Conservation (phyloP, 2,888 invertebrate genomes). For the Dyspetes luteomarginatus region DNA sequence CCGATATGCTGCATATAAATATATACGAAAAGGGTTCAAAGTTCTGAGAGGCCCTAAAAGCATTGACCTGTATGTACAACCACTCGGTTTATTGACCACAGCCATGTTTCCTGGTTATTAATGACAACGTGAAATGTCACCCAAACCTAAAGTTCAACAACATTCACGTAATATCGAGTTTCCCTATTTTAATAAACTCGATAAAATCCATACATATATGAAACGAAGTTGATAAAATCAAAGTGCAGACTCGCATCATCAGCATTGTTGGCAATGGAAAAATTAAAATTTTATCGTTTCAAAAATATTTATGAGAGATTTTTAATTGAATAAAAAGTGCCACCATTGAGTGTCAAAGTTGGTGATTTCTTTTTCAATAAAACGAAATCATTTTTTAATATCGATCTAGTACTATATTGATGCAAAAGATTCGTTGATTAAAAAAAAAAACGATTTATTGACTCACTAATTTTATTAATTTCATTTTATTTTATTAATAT, state of each 20-base stretch:
- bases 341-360: too few species aligned
- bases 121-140: constrained; percentile 50
- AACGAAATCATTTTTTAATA: too few species aligned
- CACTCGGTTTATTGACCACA: constrained; percentile 39
- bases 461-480: too few species aligned
- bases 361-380: neutral
- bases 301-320: too few species aligned
- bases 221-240: neutral
- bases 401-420: too few species aligned
- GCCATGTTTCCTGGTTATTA: constrained; percentile 51
- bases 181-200: constrained; percentile 12
- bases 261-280: too few species aligned
- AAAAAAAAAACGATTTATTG: too few species aligned
- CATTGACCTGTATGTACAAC: constrained; percentile 32
- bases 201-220: neutral
- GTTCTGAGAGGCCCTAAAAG: constrained; percentile 44
- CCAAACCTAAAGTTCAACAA: constrained; percentile 30
- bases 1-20: constrained; percentile 16
- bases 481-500: too few species aligned
- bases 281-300: too few species aligned
- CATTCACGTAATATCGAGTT: constrained; percentile 22
- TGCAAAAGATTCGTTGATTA: too few species aligned
- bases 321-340: too few species aligned
- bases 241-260: too few species aligned
- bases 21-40: constrained; percentile 33